Evolutionary conservation across 2,888 invertebrate genomes (phyloP), one percentile per base, ranked within the genome.

Genomic region (Andrena trimmerana): DNA sequence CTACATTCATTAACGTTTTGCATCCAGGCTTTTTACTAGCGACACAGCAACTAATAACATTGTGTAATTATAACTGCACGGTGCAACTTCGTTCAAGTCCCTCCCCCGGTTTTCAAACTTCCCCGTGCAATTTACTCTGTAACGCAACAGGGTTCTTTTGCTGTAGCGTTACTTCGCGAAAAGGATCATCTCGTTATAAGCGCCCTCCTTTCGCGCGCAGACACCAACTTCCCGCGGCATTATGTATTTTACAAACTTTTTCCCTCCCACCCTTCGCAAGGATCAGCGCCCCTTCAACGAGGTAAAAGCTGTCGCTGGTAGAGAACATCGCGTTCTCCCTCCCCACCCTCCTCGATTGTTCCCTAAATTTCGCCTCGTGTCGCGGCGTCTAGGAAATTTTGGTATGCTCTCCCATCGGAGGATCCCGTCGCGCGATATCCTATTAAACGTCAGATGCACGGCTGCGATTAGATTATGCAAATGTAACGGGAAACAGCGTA

Each of bases 401-500:
- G 31, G 59, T 8, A 16, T 27, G 7, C 13, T 20, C 62, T 62
- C 29, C 24, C 69, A 16, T 7, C 50, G 69, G 54, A 57, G 42
- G 42, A 20, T 29, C 68, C 20, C 57, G 36, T 68, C 36, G 48
- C 20, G 24, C 31, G 20, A 31, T 54, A 50, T 59, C 65, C 52
- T 50, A 66, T 59, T 68, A 65, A 77, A 78, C 20, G 70, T 65
- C 66, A 52, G 66, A 54, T 36, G 7, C 50, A 42, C 42, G 42
- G 1, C n/a, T 6, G 1, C 24, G 75, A 81, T 81, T 81, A 66
- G 73, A 33, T 70, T 60, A 71, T 71, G 82, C 63, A 57, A 68
- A 81, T 68, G 65, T 57, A 20, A 65, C 31, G n/a, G 1, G 76
- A 29, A 66, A 66, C 33, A 62, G 29, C 3, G 66, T 24, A 63